A percentile compares a stretch with the other conserved stretches of the same genome.
These are phyloP conservation scores for Clarias batrachus DNA, from an alignment of 2,113 vertebrate genomes.

Conservation along the genomic window DNA sequence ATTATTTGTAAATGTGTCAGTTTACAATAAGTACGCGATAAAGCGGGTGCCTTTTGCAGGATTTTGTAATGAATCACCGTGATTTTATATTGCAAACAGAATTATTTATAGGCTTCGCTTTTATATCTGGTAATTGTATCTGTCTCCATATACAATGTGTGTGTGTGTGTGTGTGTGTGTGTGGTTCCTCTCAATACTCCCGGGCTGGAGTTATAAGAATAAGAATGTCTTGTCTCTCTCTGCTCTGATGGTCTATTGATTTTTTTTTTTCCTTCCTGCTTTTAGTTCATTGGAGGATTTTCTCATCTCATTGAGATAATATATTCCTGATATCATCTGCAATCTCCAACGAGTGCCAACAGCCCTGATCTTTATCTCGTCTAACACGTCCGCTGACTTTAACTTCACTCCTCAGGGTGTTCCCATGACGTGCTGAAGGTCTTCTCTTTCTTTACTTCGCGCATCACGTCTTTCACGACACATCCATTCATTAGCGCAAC, in stretches of 20 bases:
- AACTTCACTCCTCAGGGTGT: conserved; percentile 30
- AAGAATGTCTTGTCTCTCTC: conserved; percentile 8
- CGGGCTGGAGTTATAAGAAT: conserved; percentile 20
- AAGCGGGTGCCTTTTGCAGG: not conserved
- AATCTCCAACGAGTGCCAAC: conserved; percentile 48
- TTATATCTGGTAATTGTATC: not conserved
- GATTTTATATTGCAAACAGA: not conserved
- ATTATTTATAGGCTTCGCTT: not conserved
- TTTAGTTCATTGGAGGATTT: conserved; percentile 48
- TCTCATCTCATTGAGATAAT: conserved; percentile 54
- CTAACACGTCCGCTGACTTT: conserved; percentile 46
- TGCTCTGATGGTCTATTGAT: conserved; percentile 52
- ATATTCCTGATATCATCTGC: conserved; percentile 54
- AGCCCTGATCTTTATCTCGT: conserved; percentile 52
- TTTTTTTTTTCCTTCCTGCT: conserved; percentile 23
- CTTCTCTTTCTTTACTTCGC: conserved; percentile 31
- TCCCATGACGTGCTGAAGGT: conserved; percentile 33
- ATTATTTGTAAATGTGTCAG: not conserved
- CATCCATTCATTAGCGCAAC: not conserved
- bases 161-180: not conserved
- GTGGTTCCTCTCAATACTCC: not conserved
- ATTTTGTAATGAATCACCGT: not conserved
- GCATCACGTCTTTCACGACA: not conserved
- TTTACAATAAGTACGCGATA: not conserved
- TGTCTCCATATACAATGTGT: not conserved